phyloP scores from a whole-genome alignment of 1,140 invertebrate genomes.

The Pentalonia nigronervosa region DNA sequence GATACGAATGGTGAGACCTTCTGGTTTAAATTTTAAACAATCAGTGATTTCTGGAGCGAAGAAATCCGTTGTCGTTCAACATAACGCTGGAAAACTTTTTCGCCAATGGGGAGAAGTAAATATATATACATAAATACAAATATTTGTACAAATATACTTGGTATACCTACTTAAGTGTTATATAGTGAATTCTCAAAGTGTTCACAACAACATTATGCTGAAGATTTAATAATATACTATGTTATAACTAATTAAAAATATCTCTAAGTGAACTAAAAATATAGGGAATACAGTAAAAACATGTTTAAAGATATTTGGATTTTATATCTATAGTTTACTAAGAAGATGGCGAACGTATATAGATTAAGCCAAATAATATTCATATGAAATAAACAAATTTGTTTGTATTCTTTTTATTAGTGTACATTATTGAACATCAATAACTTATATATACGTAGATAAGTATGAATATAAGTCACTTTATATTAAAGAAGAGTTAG shows the following conservation, averaged over 20 bases:
- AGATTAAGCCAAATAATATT: background rate
- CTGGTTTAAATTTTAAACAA: constrained; percentile 69
- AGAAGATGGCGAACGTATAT: background rate
- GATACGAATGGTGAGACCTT: constrained; percentile 86
- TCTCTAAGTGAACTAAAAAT: background rate
- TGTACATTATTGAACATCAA: background rate
- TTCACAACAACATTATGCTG: no score
- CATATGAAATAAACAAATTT: background rate
- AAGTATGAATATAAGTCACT: background rate
- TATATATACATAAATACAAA: background rate
- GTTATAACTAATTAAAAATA: no score
- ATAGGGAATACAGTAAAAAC: no score
- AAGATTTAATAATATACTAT: background rate
- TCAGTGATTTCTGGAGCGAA: constrained; percentile 69
- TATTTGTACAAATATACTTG: background rate
- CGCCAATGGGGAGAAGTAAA: constrained; percentile 94
- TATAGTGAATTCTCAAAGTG: background rate
- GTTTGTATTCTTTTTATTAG: background rate
- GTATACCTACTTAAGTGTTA: no score
- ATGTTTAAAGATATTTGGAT: background rate
- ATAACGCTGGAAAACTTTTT: constrained; percentile 93
- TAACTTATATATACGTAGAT: background rate
- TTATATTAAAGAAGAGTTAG: background rate
- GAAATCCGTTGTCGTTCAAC: constrained; percentile 82
- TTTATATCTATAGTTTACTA: background rate